Percentiles rank a stretch among this genome's conserved stretches.
These are phyloP conservation scores for Mesochorus sp. DNA, from an alignment of 2,888 invertebrate genomes.

Conservation along the genomic window DNA sequence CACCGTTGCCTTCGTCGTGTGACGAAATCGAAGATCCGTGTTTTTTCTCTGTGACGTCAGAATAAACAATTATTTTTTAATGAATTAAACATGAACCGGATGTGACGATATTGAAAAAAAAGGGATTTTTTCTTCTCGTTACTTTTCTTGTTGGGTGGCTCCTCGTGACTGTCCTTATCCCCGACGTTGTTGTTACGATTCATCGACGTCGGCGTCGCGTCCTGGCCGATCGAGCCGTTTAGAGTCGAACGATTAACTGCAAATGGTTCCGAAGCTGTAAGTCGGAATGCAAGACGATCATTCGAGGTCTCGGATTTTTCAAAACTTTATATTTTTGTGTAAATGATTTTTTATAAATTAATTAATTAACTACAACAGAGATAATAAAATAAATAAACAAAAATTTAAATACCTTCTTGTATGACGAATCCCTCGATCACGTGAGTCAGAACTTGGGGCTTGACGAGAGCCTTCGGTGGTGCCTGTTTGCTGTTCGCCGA, in stretches of 20 bases:
- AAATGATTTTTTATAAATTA: neutral
- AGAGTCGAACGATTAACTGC: slow-evolving; percentile 88
- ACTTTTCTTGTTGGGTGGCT: slow-evolving; percentile 88
- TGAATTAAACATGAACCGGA: slow-evolving; percentile 26
- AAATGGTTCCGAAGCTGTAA: slow-evolving; percentile 90
- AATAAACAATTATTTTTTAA: too few relatives aligned
- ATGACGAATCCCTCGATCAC: slow-evolving; percentile 98
- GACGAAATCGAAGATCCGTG: slow-evolving; percentile 77
- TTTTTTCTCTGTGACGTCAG: slow-evolving; percentile 80
- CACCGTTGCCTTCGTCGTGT: slow-evolving; percentile 73
- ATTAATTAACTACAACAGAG: neutral
- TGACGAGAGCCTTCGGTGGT: slow-evolving; percentile 96
- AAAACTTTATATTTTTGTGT: neutral
- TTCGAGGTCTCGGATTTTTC: slow-evolving; percentile 40
- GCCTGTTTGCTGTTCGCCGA: slow-evolving; percentile 76
- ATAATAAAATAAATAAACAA: neutral
- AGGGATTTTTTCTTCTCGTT: slow-evolving; percentile 26
- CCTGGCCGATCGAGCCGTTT: slow-evolving; percentile 79
- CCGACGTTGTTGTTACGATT: slow-evolving; percentile 78
- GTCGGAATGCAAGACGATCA: slow-evolving; percentile 54
- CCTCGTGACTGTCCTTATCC: slow-evolving; percentile 86
- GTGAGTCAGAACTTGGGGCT: slow-evolving; percentile 97
- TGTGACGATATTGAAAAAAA: neutral
- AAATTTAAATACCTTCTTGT: slow-evolving; percentile 87
- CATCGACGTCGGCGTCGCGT: slow-evolving; percentile 71